Percentiles rank a stretch among this genome's conserved stretches.
Conservation (phyloP, 1,140 invertebrate genomes). For the Heliconius congener region DNA sequence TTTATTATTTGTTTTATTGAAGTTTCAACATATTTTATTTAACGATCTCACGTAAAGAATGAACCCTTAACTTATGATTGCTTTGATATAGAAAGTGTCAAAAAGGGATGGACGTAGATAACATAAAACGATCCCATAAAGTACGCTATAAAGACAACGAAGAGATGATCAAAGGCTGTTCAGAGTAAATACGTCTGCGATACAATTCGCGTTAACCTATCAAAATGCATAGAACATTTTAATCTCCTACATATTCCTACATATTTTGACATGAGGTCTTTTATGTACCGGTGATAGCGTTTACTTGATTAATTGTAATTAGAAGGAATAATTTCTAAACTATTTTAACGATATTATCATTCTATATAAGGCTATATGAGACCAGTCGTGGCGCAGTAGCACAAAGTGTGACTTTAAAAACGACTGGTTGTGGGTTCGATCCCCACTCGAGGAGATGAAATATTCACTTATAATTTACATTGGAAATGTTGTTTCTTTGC, state of each 20-base stretch:
- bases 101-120: conserved; percentile 25
- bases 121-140: conserved; percentile 22
- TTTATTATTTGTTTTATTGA: conserved; percentile 12
- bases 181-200: conserved; percentile 26
- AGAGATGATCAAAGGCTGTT: conserved; percentile 28
- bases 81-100: conserved; percentile 25
- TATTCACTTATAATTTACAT: too few relatives aligned
- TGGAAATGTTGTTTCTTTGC: too few relatives aligned
- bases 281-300: not conserved
- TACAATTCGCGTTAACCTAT: conserved; percentile 18
- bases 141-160: conserved; percentile 26
- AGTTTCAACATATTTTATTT: not conserved
- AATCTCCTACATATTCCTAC: conserved; percentile 5
- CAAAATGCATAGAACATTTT: conserved; percentile 25
- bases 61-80: conserved; percentile 18
- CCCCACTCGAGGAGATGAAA: too few relatives aligned
- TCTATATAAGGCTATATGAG: too few relatives aligned
- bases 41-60: conserved; percentile 1
- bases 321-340: too few relatives aligned
- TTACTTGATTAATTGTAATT: not conserved
- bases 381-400: too few relatives aligned
- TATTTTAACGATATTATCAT: too few relatives aligned
- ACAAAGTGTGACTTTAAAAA: too few relatives aligned
- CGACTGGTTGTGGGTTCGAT: too few relatives aligned
- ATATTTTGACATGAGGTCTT: not conserved